Conservation (phyloP, 2,797 vertebrate genomes). For the Brachyalestes nurse region DNA sequence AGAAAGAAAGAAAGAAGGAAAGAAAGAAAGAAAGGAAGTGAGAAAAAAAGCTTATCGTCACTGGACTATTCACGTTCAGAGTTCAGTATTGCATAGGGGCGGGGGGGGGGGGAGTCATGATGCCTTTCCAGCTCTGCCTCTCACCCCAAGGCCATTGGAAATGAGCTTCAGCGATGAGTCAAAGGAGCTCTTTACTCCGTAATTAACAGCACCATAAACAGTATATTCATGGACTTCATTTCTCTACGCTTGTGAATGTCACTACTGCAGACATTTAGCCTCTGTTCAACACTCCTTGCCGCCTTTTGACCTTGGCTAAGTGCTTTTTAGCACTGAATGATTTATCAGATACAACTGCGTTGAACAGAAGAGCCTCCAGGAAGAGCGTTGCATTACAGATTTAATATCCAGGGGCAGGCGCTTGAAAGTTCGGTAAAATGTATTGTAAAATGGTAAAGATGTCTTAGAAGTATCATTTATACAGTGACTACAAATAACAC, state of each 20-base stretch:
- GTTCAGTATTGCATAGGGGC: background rate
- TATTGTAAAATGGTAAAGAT: background rate
- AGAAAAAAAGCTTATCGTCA: background rate
- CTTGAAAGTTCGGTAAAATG: background rate
- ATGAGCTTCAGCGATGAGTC: conserved; percentile 20
- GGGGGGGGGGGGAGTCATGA: background rate
- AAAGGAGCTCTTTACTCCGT: conserved; percentile 33
- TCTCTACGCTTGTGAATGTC: conserved; percentile 23
- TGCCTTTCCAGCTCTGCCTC: conserved; percentile 14
- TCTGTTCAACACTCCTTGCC: conserved; percentile 26
- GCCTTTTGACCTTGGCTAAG: conserved; percentile 53
- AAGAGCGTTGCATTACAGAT: conserved; percentile 9
- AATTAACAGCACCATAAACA: conserved; percentile 44
- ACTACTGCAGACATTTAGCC: conserved; percentile 39
- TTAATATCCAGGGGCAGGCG: background rate
- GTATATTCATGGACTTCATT: conserved; percentile 28
- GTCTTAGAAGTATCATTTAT: background rate
- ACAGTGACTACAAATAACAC: background rate
- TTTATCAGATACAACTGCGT: conserved; percentile 42
- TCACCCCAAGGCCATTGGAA: conserved; percentile 25
- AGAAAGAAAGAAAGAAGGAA: too few relatives aligned
- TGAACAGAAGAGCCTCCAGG: conserved; percentile 6
- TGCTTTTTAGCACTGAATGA: conserved; percentile 52
- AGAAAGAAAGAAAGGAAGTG: background rate
- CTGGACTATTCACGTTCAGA: conserved; percentile 15